These are phyloP conservation scores for Drosophila antonietae DNA, from an alignment of 2,888 invertebrate genomes.

Conservation along the genomic window DNA sequence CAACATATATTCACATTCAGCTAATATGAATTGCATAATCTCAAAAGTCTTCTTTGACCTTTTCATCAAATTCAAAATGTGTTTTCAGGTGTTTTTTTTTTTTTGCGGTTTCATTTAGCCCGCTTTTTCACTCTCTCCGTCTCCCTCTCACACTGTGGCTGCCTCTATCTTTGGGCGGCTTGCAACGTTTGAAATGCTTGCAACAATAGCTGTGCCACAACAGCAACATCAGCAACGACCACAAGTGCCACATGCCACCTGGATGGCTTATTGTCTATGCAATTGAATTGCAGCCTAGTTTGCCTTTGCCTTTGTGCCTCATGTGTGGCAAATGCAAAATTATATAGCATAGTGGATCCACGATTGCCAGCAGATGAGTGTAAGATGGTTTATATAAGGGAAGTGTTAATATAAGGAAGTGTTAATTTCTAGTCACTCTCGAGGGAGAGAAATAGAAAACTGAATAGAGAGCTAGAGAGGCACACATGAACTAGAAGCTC, in stretches of 20 bases:
- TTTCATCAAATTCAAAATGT: constrained; percentile 28
- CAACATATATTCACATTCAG: background rate
- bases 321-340: constrained; percentile 13
- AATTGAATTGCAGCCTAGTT: constrained; percentile 22
- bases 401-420: no score
- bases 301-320: constrained; percentile 11
- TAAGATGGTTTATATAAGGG: background rate
- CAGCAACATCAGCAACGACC: constrained; percentile 20
- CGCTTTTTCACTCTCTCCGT: background rate
- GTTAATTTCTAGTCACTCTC: no score
- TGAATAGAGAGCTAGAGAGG: no score
- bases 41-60: constrained; percentile 46
- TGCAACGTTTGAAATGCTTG: constrained; percentile 10
- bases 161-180: constrained; percentile 15
- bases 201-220: constrained; percentile 16
- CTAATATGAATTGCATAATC: background rate
- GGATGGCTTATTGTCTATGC: constrained; percentile 44
- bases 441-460: no score
- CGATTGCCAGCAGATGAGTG: background rate
- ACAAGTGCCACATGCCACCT: constrained; percentile 24
- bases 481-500: no score
- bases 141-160: background rate
- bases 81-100: constrained; percentile 19
- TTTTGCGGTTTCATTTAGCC: constrained; percentile 18
- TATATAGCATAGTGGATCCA: background rate